Evolutionary conservation across 2,113 vertebrate species (phyloP).

Genomic region (Menidia beryllina): DNA sequence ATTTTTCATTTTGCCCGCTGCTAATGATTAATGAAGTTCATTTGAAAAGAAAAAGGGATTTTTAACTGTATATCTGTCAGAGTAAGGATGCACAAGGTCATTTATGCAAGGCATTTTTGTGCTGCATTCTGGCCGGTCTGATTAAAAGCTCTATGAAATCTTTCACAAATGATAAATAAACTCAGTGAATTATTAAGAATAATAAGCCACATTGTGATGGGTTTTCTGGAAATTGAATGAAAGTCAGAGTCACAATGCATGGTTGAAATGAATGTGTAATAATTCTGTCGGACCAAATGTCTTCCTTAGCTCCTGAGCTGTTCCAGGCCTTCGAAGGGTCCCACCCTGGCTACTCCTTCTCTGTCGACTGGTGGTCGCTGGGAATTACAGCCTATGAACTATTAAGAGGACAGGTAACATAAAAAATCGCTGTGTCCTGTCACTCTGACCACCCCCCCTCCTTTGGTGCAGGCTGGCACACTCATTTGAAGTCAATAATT

Average conservation of each 20-base stretch:
- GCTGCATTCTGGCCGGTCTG: background rate
- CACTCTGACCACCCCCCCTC: conserved; percentile 5
- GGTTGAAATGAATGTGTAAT: background rate
- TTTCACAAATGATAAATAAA: background rate
- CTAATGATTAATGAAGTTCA: background rate
- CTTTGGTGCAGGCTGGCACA: conserved; percentile 5
- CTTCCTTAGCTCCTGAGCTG: conserved; percentile 91
- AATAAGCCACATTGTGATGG: too few relatives aligned
- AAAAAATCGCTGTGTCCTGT: conserved; percentile 1
- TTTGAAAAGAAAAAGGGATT: background rate
- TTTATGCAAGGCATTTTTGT: background rate
- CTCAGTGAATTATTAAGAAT: background rate
- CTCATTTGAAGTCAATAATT: conserved; percentile 34
- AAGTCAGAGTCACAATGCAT: too few relatives aligned
- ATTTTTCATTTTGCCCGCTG: background rate
- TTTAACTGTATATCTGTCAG: background rate
- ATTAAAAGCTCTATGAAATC: background rate
- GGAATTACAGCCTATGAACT: conserved; percentile 95
- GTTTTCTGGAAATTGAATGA: too few relatives aligned
- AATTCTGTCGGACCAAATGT: conserved; percentile 4
- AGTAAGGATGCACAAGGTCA: background rate
- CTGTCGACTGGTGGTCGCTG: conserved; percentile 87
- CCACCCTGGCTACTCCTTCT: conserved; percentile 89
- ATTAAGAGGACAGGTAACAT: conserved; percentile 89
- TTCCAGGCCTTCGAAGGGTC: conserved; percentile 86